Evolutionary conservation across 2,888 invertebrate genomes (phyloP).

Genomic region (Drosophila putrida): DNA sequence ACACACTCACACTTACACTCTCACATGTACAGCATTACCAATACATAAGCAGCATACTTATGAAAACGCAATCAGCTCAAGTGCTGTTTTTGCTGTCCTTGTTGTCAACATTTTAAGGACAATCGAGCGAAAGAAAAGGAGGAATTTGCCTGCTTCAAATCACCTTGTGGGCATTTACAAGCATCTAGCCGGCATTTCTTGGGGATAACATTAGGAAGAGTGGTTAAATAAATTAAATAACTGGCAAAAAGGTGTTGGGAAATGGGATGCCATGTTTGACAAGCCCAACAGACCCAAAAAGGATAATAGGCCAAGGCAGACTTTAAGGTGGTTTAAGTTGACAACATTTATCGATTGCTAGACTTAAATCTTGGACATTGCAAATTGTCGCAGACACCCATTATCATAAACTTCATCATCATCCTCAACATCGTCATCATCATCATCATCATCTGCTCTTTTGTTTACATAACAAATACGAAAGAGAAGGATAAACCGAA

Average conservation of each 20-base stretch:
- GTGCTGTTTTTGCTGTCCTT: constrained; percentile 51
- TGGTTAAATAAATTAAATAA: constrained; percentile 55
- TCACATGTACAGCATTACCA: background rate
- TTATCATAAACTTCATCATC: constrained; percentile 22
- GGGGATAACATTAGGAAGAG: constrained; percentile 43
- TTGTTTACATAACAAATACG: constrained; percentile 75
- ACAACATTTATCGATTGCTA: constrained; percentile 37
- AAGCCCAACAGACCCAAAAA: constrained; percentile 11
- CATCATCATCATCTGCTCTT: constrained; percentile 26
- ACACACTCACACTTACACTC: constrained; percentile 8
- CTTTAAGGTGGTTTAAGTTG: constrained; percentile 43
- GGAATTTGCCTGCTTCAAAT: constrained; percentile 11
- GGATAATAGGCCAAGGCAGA: constrained; percentile 17
- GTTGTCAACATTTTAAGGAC: constrained; percentile 28
- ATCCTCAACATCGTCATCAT: constrained; percentile 10
- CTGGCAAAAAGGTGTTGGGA: constrained; percentile 44
- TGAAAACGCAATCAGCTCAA: constrained; percentile 77
- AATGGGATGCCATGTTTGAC: constrained; percentile 37
- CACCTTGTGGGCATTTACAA: constrained; percentile 27
- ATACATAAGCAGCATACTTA: constrained; percentile 68
- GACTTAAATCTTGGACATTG: constrained; percentile 18
- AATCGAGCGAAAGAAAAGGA: background rate
- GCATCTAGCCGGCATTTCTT: constrained; percentile 38
- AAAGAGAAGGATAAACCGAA: constrained; percentile 3
- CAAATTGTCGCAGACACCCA: constrained; percentile 46